These are phyloP conservation scores for Ornithorhynchus anatinus DNA, from an alignment of 2,113 vertebrate genomes.

Conservation along the genomic window DNA sequence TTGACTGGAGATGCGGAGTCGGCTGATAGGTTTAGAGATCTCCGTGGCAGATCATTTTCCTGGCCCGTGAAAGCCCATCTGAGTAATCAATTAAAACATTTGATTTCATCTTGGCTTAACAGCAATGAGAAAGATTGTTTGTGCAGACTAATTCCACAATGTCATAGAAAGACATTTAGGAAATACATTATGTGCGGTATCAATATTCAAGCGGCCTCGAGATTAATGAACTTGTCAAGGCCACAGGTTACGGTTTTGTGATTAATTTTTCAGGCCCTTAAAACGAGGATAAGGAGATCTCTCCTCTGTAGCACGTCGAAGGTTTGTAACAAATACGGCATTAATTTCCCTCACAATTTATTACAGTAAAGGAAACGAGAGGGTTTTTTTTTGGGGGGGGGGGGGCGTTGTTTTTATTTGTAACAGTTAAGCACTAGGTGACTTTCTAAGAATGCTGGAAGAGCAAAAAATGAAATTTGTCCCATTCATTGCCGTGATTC, in stretches of 20 bases:
- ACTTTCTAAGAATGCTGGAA: too few relatives aligned
- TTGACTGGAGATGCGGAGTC: conserved; percentile 19
- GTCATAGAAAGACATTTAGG: conserved; percentile 23
- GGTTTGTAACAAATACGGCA: not conserved
- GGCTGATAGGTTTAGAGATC: not conserved
- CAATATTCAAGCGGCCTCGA: conserved; percentile 1
- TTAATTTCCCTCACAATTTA: not conserved
- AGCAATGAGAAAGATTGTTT: not conserved
- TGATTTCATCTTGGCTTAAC: conserved; percentile 37
- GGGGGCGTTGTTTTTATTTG: too few relatives aligned
- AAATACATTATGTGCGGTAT: conserved; percentile 27
- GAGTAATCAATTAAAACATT: conserved; percentile 36
- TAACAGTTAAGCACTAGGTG: too few relatives aligned
- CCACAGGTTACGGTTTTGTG: not conserved
- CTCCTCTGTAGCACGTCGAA: conserved; percentile 14
- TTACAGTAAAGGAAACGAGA: conserved; percentile 11
- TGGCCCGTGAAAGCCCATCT: not conserved
- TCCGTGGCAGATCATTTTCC: not conserved
- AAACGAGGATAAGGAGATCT: conserved; percentile 5
- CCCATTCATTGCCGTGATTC: not conserved
- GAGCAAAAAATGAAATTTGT: not conserved
- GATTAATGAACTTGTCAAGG: conserved; percentile 43
- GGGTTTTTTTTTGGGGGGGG: too few relatives aligned
- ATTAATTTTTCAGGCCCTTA: conserved; percentile 10
- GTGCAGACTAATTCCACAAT: conserved; percentile 32